Evolutionary conservation across 30 jellyfish, hydroid and myxozoan species (phyloP).

Genomic region (Hydractinia symbiolongicarpus): DNA sequence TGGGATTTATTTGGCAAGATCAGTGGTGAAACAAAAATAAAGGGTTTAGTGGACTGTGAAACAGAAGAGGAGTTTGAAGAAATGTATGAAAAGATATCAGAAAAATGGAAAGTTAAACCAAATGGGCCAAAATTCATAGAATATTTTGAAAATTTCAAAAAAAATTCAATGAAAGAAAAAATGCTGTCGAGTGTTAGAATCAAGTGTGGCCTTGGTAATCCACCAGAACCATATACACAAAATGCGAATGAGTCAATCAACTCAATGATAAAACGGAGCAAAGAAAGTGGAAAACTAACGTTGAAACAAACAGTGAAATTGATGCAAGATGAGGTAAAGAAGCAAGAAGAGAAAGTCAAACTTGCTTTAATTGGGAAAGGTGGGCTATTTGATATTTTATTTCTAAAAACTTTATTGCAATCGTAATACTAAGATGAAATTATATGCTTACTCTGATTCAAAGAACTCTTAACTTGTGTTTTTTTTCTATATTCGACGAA

Average conservation of each 20-base stretch:
- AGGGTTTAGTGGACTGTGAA: conserved; percentile 26
- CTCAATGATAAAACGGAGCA: too few relatives aligned
- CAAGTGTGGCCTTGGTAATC: conserved; percentile 42
- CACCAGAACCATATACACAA: not conserved
- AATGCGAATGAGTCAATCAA: not conserved
- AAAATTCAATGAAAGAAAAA: conserved; percentile 18
- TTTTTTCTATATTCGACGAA: too few relatives aligned
- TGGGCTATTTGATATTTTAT: too few relatives aligned
- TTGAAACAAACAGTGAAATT: too few relatives aligned
- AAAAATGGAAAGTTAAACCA: conserved; percentile 5
- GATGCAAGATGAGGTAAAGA: too few relatives aligned
- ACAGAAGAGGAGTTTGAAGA: conserved; percentile 21
- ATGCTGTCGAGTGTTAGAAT: conserved; percentile 23
- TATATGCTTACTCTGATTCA: too few relatives aligned
- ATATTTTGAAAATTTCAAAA: conserved; percentile 2
- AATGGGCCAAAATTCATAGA: not conserved
- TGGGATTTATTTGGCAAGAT: conserved; percentile 26
- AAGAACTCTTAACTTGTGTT: too few relatives aligned
- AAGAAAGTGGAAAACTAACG: too few relatives aligned
- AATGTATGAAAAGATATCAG: conserved; percentile 12
- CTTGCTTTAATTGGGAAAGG: too few relatives aligned
- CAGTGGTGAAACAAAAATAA: conserved; percentile 23
- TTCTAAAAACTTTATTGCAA: too few relatives aligned
- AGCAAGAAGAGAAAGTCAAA: too few relatives aligned
- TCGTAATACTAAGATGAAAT: too few relatives aligned